Evolutionary conservation across 2,797 vertebrate species (phyloP).

Genomic region (Meda fulgida): DNA sequence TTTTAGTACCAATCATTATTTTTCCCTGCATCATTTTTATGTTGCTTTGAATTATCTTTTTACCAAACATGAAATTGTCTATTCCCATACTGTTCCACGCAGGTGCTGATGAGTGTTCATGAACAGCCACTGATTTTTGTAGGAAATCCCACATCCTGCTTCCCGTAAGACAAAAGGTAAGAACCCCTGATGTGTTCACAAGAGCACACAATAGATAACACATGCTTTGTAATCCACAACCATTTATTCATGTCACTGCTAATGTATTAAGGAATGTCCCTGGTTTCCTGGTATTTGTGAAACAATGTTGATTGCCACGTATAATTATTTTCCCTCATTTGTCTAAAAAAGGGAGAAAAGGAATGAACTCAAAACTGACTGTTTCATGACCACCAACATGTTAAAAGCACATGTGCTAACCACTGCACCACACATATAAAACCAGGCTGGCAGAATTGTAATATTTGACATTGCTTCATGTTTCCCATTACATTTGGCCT

Average conservation of each 20-base stretch:
- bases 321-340: background rate
- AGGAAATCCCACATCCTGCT: constrained; percentile 45
- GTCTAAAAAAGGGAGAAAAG: background rate
- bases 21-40: background rate
- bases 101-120: constrained; percentile 35
- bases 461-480: background rate
- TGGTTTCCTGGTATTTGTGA: background rate
- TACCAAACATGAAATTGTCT: background rate
- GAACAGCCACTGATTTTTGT: constrained; percentile 36
- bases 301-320: background rate
- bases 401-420: background rate
- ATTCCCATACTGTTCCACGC: constrained; percentile 16
- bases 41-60: background rate
- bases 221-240: constrained; percentile 50
- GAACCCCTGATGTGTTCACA: constrained; percentile 22
- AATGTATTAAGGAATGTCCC: constrained; percentile 40
- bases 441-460: background rate
- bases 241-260: constrained; percentile 48
- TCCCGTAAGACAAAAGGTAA: constrained; percentile 39
- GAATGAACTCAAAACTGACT: constrained; percentile 11
- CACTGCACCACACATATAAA: background rate
- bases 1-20: constrained; percentile 4
- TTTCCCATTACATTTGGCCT: constrained; percentile 23
- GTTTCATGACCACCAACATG: background rate
- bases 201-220: constrained; percentile 50